These are phyloP conservation scores for Diadromus collaris DNA, from an alignment of 2,888 invertebrate species.

Conservation along the genomic window DNA sequence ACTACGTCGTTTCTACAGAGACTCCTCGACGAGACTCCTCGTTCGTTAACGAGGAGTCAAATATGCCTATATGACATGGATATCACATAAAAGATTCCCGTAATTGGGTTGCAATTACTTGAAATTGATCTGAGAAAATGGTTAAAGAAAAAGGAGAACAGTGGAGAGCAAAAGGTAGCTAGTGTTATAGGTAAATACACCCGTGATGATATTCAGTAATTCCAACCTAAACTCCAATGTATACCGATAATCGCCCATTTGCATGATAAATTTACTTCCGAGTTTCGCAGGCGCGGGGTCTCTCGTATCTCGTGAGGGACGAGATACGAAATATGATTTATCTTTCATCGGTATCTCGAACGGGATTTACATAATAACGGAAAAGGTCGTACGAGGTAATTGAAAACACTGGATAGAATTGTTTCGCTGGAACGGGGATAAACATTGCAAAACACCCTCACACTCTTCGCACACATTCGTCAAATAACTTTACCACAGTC, in stretches of 20 bases:
- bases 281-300: slow-evolving; percentile 7
- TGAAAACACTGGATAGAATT: slow-evolving; percentile 5
- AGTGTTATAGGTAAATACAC: background rate
- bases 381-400: background rate
- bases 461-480: background rate
- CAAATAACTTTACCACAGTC: too few relatives aligned
- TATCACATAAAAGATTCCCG: slow-evolving; percentile 5
- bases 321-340: slow-evolving; percentile 24
- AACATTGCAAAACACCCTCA: background rate
- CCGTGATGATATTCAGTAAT: background rate
- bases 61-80: background rate
- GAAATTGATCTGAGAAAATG: slow-evolving; percentile 11
- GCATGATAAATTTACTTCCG: slow-evolving; percentile 36
- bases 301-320: background rate
- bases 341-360: slow-evolving; percentile 34
- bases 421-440: background rate
- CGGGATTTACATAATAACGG: slow-evolving; percentile 39
- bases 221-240: slow-evolving; percentile 21
- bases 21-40: too few relatives aligned
- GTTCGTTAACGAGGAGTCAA: too few relatives aligned
- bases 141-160: background rate
- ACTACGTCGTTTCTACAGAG: too few relatives aligned
- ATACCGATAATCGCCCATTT: slow-evolving; percentile 19
- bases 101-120: slow-evolving; percentile 1
- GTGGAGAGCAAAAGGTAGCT: background rate